Percentiles rank a stretch among this genome's conserved stretches.
phyloP scores from a whole-genome alignment of 1,140 invertebrate genomes.

The Stenopsyche tienmushanensis region DNA sequence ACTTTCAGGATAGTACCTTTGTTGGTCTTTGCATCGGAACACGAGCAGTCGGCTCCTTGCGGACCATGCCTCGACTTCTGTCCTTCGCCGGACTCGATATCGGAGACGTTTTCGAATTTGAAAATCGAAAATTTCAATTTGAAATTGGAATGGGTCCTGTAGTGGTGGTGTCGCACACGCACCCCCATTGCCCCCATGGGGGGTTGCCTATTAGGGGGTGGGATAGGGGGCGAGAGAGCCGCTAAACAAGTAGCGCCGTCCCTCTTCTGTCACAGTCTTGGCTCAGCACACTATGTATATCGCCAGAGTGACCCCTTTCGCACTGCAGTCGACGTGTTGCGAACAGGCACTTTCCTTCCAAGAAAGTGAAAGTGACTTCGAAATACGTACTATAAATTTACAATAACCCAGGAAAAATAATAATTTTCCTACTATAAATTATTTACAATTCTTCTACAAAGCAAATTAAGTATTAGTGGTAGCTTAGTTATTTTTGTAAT shows the following conservation, averaged over 20 bases:
- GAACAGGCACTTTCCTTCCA: slow-evolving; percentile 1
- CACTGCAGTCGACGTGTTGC: slow-evolving; percentile 18
- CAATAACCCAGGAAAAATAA: too few species aligned
- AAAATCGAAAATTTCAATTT: slow-evolving; percentile 41
- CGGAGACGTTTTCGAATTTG: slow-evolving; percentile 9
- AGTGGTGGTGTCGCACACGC: slow-evolving; percentile 26
- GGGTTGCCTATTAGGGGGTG: background rate
- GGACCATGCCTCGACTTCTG: too few species aligned
- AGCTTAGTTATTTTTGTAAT: too few species aligned
- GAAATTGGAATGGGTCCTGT: slow-evolving; percentile 26
- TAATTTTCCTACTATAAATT: too few species aligned
- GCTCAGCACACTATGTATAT: slow-evolving; percentile 36
- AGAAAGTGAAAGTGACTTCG: slow-evolving; percentile 1
- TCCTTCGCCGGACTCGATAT: too few species aligned
- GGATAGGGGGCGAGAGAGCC: slow-evolving; percentile 11
- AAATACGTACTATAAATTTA: too few species aligned
- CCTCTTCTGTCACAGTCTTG: slow-evolving; percentile 40
- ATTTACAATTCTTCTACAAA: too few species aligned
- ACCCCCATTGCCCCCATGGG: slow-evolving; percentile 1
- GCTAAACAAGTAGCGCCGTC: slow-evolving; percentile 32
- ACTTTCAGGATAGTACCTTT: too few species aligned
- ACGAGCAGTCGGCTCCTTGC: too few species aligned
- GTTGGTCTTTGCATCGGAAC: too few species aligned
- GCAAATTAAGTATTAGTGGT: too few species aligned
- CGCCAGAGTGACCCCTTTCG: slow-evolving; percentile 39